phyloP scores from a whole-genome alignment of 37 sponge, comb jelly and placozoan species.

The Dysidea cf. avara region DNA sequence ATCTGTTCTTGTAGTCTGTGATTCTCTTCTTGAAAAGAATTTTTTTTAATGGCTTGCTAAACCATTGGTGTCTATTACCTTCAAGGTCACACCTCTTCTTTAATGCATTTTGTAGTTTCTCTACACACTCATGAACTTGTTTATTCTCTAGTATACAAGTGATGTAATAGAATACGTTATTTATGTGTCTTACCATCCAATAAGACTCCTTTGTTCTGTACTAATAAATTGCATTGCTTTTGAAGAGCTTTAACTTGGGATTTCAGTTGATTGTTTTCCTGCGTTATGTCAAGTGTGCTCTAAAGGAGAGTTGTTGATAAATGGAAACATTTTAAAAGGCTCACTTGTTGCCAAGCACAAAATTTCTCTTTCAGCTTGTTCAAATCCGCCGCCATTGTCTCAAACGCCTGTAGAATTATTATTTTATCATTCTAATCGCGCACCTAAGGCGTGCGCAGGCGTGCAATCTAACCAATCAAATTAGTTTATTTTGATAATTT shows the following conservation, averaged over 20 bases:
- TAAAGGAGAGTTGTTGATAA: not conserved
- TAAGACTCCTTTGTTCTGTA: too few species aligned
- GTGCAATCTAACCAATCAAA: conserved; percentile 10
- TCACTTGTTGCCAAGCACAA: conserved; percentile 41
- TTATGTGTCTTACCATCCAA: too few species aligned
- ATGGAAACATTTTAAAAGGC: not conserved
- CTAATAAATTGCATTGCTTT: conserved; percentile 7
- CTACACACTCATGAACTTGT: conserved; percentile 22
- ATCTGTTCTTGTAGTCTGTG: conserved; percentile 43
- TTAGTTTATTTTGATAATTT: not conserved
- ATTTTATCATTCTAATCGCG: not conserved
- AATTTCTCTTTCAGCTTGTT: conserved; percentile 39
- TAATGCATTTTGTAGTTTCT: conserved; percentile 32
- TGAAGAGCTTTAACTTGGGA: conserved; percentile 29
- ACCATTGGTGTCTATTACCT: conserved; percentile 12
- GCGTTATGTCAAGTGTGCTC: conserved; percentile 15
- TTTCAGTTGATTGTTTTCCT: conserved; percentile 26
- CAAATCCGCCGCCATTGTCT: conserved; percentile 19
- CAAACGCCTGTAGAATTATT: not conserved
- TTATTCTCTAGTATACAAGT: conserved; percentile 4
- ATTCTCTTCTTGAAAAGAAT: conserved; percentile 41
- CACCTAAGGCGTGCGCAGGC: not conserved
- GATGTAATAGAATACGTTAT: too few species aligned
- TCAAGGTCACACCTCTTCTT: conserved; percentile 45
- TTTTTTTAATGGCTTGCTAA: not conserved